Evolutionary conservation across 2,113 vertebrate species (phyloP).

Genomic region (Zosterops japonicus): DNA sequence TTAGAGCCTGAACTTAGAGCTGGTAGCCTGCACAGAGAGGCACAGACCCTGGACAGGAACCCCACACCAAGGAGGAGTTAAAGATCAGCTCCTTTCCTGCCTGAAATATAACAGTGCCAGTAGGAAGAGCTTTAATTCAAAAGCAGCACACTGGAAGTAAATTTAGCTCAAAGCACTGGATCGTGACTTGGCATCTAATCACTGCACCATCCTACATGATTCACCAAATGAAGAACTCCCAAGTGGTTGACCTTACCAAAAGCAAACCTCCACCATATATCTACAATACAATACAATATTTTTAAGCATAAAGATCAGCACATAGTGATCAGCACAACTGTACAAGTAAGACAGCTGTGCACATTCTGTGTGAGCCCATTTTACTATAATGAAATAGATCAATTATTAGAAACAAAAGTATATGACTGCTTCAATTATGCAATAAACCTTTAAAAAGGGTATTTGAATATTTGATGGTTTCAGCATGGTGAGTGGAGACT

Average conservation of each 20-base stretch:
- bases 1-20: neutral
- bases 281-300: neutral
- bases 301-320: neutral
- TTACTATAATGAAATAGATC: neutral
- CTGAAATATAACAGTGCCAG: neutral
- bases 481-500: neutral
- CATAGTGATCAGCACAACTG: neutral
- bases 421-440: neutral
- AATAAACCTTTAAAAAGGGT: neutral
- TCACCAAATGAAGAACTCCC: conserved; percentile 14
- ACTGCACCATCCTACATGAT: neutral
- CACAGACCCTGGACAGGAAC: neutral
- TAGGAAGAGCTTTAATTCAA: neutral
- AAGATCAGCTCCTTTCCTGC: neutral
- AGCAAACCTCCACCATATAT: neutral
- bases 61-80: neutral
- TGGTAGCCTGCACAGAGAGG: neutral
- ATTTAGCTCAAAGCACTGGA: conserved; percentile 49
- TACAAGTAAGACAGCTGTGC: neutral
- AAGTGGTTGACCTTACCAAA: neutral
- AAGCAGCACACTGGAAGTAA: conserved; percentile 41
- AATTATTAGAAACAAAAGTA: neutral
- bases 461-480: neutral
- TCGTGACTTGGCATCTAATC: conserved; percentile 51
- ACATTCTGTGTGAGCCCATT: neutral